Evolutionary conservation across 2,113 vertebrate species (phyloP), one percentile per base, ranked within the genome.

Genomic region (Speoplatyrhinus poulsoni): DNA sequence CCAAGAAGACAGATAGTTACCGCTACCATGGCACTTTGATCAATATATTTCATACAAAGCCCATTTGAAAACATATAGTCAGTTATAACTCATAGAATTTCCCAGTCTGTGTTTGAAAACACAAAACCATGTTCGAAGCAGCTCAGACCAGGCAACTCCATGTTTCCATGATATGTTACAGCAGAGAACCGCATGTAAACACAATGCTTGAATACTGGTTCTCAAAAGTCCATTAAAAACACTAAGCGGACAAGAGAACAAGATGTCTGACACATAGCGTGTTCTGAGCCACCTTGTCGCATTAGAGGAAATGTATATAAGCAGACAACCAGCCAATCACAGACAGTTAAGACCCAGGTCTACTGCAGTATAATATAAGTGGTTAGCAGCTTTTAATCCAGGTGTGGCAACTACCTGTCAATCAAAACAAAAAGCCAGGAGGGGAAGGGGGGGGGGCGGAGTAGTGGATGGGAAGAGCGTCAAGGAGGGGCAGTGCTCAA

Each of bases 371-470:
- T 26, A 26, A 26, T 41, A 41, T 41, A 41, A 41, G 3, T 41
- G 36, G 65, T 10, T 26, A 65, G 67, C 13, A 32, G 53, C 69
- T 79, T 73, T 86, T 66, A 54, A 82, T 62, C 82, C 82, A 70
- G 68, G 67, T 86, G 86, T 77, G 59, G 87, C 71, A 88, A 90
- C 81, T 76, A 88, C 79, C 77, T 93, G 91, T 78, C 73, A 91
- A 92, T 75, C 67, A 10, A 32, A 3, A 72, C 72, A 65, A 19
- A 9, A 78, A 67, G 17, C 33, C 9, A 36, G 6, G 41, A 13
- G 87, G 84, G 80, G 73, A 92, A 90, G 90, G 83, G 89, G 36
- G 72, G 60, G 67, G 79, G 68, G 77, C n/a, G n/a, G 60, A 50
- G 66, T 59, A 74, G 67, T 19, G 67, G 62, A 60, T 62, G 77